Conservation (phyloP, 2,888 invertebrate genomes). For the Lypha dubia region DNA sequence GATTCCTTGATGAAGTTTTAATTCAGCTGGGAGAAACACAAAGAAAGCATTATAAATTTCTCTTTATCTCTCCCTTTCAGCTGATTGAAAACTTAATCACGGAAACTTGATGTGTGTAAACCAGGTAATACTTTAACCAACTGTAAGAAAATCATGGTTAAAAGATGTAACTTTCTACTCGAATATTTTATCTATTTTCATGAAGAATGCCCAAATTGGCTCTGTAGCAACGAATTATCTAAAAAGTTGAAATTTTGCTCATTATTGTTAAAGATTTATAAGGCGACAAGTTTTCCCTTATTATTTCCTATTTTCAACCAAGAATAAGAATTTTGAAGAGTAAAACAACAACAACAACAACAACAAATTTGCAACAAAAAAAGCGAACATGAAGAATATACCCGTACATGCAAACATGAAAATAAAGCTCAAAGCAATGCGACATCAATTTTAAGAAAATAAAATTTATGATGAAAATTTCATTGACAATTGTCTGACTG, state of each 20-base stretch:
- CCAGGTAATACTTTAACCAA: too few species aligned
- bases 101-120: too few species aligned
- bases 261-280: slow-evolving; percentile 72
- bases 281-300: slow-evolving; percentile 71
- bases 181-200: too few species aligned
- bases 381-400: slow-evolving; percentile 15
- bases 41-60: too few species aligned
- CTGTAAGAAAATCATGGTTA: too few species aligned
- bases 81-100: too few species aligned
- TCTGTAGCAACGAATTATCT: slow-evolving; percentile 40
- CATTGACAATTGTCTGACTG: slow-evolving; percentile 81
- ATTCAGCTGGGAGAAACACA: too few species aligned
- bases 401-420: slow-evolving; percentile 11
- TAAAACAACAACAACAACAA: slow-evolving; percentile 27
- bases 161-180: too few species aligned
- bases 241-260: slow-evolving; percentile 69
- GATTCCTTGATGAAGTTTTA: too few species aligned
- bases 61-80: too few species aligned
- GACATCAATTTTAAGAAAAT: slow-evolving; percentile 73
- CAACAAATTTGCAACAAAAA: slow-evolving; percentile 17
- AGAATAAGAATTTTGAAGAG: slow-evolving; percentile 37
- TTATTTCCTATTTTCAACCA: slow-evolving; percentile 57
- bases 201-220: slow-evolving; percentile 39
- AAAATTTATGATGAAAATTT: slow-evolving; percentile 82
- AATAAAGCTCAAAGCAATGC: slow-evolving; percentile 72